Conservation (phyloP, 1,140 invertebrate genomes). For the Agrypnia vestita region DNA sequence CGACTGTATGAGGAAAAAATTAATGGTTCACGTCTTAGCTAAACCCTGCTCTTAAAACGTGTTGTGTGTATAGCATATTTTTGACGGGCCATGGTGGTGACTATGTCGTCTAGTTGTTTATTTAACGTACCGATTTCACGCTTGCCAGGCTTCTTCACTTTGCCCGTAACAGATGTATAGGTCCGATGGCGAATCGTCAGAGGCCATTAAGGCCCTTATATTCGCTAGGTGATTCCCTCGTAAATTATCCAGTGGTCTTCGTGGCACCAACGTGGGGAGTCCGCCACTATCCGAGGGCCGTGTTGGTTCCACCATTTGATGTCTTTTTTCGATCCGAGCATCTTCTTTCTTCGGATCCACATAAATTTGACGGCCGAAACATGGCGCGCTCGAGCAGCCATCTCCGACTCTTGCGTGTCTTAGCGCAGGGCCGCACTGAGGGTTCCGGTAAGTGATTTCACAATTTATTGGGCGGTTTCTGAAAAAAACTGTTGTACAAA, state of each 20-base stretch:
- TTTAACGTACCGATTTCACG: too few relatives aligned
- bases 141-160: too few relatives aligned
- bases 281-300: conserved; percentile 22
- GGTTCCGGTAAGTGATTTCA: background rate
- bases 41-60: too few relatives aligned
- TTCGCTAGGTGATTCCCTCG: conserved; percentile 28
- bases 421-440: background rate
- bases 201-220: conserved; percentile 4
- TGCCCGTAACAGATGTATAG: background rate
- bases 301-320: conserved; percentile 45
- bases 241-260: conserved; percentile 12
- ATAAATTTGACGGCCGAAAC: conserved; percentile 45
- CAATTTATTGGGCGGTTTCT: too few relatives aligned
- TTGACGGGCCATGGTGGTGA: too few relatives aligned
- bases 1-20: too few relatives aligned
- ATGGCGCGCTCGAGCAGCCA: conserved; percentile 21
- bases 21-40: too few relatives aligned
- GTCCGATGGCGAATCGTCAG: conserved; percentile 15
- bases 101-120: too few relatives aligned
- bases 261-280: conserved; percentile 35
- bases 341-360: conserved; percentile 37
- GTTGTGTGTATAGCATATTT: too few relatives aligned
- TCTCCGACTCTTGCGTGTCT: conserved; percentile 5
- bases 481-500: too few relatives aligned
- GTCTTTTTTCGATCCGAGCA: conserved; percentile 43